Evolutionary conservation across 23 tunicate genomes (phyloP).

Genomic region (Halocynthia roretzi): DNA sequence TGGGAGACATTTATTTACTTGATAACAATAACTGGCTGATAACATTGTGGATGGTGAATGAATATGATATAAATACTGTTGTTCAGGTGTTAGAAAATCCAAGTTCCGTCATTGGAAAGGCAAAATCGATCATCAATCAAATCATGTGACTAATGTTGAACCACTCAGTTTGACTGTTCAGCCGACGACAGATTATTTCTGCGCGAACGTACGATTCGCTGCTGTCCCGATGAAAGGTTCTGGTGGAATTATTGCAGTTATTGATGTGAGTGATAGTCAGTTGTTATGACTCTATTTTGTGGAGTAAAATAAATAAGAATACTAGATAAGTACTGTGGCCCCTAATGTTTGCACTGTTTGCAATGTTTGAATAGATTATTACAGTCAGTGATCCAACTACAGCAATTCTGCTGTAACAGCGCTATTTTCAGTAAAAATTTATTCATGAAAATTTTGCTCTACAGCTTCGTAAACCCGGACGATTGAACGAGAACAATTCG

Average conservation of each 20-base stretch:
- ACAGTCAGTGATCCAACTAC: too few species aligned
- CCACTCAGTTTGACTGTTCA: constrained; percentile 22
- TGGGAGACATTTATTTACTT: too few species aligned
- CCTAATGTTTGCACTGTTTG: too few species aligned
- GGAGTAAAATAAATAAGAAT: too few species aligned
- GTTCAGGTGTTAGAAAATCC: constrained; percentile 52
- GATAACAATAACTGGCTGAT: too few species aligned
- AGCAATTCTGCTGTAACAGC: too few species aligned
- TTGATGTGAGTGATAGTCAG: constrained; percentile 32
- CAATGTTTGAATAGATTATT: too few species aligned
- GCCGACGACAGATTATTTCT: constrained; percentile 46
- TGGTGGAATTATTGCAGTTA: constrained; percentile 63
- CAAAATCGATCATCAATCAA: constrained; percentile 60
- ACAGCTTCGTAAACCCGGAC: constrained; percentile 67
- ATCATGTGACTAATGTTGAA: constrained; percentile 63
- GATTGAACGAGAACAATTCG: constrained; percentile 17
- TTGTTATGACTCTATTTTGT: too few species aligned
- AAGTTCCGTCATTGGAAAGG: constrained; percentile 87
- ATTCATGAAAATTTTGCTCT: not conserved
- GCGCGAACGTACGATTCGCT: constrained; percentile 35
- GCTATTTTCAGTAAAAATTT: too few species aligned
- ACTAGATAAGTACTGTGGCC: too few species aligned
- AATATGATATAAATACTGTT: not conserved
- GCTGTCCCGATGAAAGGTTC: constrained; percentile 75
- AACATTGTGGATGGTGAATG: too few species aligned